Base-by-base conservation (phyloP, 2,797 vertebrate genomes). In the Mionectes olivaceus region DNA sequence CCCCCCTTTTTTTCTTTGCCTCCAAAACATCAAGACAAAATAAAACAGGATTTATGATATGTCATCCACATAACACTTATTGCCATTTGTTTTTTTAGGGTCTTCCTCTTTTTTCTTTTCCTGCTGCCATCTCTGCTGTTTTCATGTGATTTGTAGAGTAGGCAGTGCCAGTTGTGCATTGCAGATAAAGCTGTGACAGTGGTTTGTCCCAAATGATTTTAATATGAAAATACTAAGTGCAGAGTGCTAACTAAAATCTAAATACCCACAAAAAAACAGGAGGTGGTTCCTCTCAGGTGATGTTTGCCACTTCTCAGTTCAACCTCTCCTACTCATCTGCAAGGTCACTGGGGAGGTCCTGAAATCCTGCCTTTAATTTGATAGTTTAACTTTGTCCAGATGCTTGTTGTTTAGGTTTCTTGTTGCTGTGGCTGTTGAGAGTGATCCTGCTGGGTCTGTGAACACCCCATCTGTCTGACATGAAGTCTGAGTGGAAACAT, bases 341-440 rank as follows among this genome's bases (percentile, higher is more conserved):
- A 67, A 69, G 79, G 71, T 83, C 41, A 18, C 28, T 53, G 10
- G 15, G 44, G 50, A 82, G 13, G 41, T 87, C 68, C n/a, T 89
- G 50, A 47, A 75, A 80, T 71, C 37, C 52, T 55, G 23, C 14
- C n/a, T 71, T 81, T 46, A 39, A 70, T 85, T 89, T 61, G 43
- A 37, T 94, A 57, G 63, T 87, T 83, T 85, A 46, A 28, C 64
- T 89, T 90, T 47, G 23, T 78, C 61, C 50, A 86, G 69, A 25
- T 90, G 59, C 80, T 91, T 57, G 17, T 59, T 35, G 21, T 32
- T 83, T 41, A 41, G 22, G 13, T 75, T 90, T 81, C 35, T 55
- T 84, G 4, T 79, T 78, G 14, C 61, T 50, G 44, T 55, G 41
- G 67, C 39, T 90, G 59, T 74, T 85, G 70, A 82, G 60, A 50